Evolutionary conservation across 2,113 vertebrate species (phyloP).

Genomic region (Glaucomys volans): DNA sequence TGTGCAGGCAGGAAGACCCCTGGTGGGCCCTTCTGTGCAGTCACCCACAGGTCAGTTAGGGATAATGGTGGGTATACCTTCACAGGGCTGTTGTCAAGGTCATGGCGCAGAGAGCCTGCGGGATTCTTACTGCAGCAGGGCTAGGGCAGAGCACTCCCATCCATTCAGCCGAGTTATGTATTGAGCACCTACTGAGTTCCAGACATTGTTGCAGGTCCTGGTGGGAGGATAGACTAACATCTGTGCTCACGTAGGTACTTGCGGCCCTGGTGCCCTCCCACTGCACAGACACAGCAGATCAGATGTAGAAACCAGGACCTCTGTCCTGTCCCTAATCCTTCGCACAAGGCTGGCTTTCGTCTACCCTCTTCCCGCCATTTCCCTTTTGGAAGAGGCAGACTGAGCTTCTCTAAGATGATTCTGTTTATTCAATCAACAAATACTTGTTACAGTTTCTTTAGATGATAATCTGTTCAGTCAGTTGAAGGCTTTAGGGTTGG

Average conservation of each 20-base stretch:
- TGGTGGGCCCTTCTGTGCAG: background rate
- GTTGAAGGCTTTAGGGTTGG: background rate
- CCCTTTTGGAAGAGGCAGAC: background rate
- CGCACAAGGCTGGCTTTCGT: background rate
- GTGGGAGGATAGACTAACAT: too few species aligned
- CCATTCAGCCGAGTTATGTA: fast-evolving
- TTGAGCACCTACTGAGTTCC: background rate
- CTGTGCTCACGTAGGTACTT: background rate
- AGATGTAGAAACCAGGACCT: background rate
- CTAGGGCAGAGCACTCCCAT: fast-evolving
- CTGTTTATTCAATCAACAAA: slow-evolving; percentile 9
- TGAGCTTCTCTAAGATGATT: background rate
- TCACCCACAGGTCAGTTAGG: background rate
- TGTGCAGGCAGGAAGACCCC: background rate
- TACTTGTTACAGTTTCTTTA: slow-evolving; percentile 29
- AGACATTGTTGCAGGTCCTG: background rate
- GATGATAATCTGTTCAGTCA: background rate
- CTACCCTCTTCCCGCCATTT: background rate
- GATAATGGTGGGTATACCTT: background rate
- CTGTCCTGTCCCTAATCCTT: background rate
- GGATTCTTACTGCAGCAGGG: background rate
- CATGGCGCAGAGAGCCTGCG: background rate
- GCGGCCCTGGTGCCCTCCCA: background rate
- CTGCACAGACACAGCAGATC: background rate
- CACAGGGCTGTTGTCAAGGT: background rate